Conservation (phyloP, 2,113 vertebrate genomes). For the Pterocles gutturalis region DNA sequence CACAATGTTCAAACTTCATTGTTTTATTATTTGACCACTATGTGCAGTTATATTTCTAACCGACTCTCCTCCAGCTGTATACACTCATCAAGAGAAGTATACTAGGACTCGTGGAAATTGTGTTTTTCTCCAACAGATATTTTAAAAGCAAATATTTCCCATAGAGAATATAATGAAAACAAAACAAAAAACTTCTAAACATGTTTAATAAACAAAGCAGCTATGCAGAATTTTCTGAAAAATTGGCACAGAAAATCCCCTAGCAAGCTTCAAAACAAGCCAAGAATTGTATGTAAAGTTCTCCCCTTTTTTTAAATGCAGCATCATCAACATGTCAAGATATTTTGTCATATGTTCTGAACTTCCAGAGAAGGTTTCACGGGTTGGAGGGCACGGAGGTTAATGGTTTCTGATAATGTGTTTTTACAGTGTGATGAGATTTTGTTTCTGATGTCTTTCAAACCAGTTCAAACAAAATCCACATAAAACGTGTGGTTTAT, state of each 20-base stretch:
- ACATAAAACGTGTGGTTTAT: accelerated
- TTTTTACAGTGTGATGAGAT: not conserved
- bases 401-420: not conserved
- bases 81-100: not conserved
- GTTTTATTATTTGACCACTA: not conserved
- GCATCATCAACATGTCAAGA: not conserved
- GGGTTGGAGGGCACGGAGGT: not conserved
- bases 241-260: not conserved
- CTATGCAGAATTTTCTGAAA: conserved; percentile 8
- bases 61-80: conserved; percentile 5
- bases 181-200: not conserved
- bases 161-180: conserved; percentile 42
- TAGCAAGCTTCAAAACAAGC: not conserved
- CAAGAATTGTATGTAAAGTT: not conserved
- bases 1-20: not conserved
- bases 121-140: not conserved
- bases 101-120: not conserved
- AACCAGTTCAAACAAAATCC: not conserved
- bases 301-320: not conserved
- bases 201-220: conserved; percentile 21
- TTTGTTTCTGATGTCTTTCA: not conserved
- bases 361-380: not conserved
- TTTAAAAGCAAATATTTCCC: conserved; percentile 64
- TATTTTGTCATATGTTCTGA: not conserved
- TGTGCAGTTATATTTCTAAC: conserved; percentile 28